Evolutionary conservation across 2,888 invertebrate species (phyloP).

Genomic region (Tetanocera ferruginea): DNA sequence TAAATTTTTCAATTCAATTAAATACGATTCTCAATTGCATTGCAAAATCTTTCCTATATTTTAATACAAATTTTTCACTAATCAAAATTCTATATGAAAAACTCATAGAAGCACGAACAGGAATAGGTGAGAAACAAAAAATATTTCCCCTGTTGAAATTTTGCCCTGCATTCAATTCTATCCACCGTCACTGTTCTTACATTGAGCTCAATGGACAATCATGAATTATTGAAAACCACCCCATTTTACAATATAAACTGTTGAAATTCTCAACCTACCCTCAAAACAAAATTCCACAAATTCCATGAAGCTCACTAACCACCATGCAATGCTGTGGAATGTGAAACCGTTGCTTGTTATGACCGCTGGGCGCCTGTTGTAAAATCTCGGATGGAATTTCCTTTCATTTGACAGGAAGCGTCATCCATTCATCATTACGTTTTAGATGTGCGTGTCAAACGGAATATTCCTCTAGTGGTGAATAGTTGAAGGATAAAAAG

Average conservation of each 20-base stretch:
- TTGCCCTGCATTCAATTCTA: too few relatives aligned
- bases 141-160: too few relatives aligned
- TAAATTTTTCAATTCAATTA: too few relatives aligned
- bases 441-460: too few relatives aligned
- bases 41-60: too few relatives aligned
- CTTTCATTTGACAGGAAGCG: conserved; percentile 50
- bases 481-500: too few relatives aligned
- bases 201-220: not conserved
- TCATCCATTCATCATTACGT: not conserved
- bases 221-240: not conserved
- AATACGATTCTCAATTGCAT: too few relatives aligned
- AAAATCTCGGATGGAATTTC: conserved; percentile 68
- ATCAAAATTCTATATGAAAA: too few relatives aligned
- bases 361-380: conserved; percentile 60
- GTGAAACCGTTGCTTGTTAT: conserved; percentile 31
- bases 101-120: too few relatives aligned
- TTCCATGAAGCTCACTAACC: conserved; percentile 17
- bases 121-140: too few relatives aligned
- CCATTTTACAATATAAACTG: not conserved
- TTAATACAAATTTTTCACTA: too few relatives aligned
- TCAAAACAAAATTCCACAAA: conserved; percentile 18
- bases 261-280: not conserved
- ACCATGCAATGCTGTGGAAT: conserved; percentile 49
- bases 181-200: not conserved
- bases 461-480: too few relatives aligned